Evolutionary conservation across 1,140 invertebrate species (phyloP).

Genomic region (Venturia canescens): DNA sequence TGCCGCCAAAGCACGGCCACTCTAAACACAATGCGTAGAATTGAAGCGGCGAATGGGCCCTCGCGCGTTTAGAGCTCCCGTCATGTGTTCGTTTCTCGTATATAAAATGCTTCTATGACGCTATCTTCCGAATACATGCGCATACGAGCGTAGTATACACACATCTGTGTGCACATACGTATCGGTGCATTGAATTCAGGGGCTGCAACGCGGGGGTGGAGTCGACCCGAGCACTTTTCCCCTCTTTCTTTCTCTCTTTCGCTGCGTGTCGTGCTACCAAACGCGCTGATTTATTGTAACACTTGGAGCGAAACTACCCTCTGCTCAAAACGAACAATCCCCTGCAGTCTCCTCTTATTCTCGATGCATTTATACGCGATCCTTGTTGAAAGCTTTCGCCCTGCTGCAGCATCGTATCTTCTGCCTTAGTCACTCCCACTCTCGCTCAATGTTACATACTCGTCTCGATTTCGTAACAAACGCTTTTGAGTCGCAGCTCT

Average conservation of each 20-base stretch:
- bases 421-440: slow-evolving; percentile 13
- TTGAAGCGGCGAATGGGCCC: slow-evolving; percentile 42
- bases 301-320: slow-evolving; percentile 56
- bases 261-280: slow-evolving; percentile 18
- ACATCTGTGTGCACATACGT: not conserved
- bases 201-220: slow-evolving; percentile 57
- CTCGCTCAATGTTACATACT: slow-evolving; percentile 1
- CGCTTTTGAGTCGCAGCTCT: slow-evolving; percentile 21
- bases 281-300: slow-evolving; percentile 65
- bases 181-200: slow-evolving; percentile 35
- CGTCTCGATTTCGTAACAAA: slow-evolving; percentile 22
- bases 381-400: slow-evolving; percentile 4
- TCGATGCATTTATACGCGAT: not conserved
- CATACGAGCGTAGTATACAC: too few species aligned
- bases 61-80: slow-evolving; percentile 38
- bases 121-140: not conserved
- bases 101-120: slow-evolving; percentile 23
- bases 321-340: slow-evolving; percentile 44
- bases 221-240: slow-evolving; percentile 20
- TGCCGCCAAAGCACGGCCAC: slow-evolving; percentile 47
- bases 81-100: slow-evolving; percentile 39
- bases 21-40: slow-evolving; percentile 58
- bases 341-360: not conserved
- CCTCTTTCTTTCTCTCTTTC: not conserved
- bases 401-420: slow-evolving; percentile 14